Base-by-base conservation (phyloP, 2,888 invertebrate species). In the Xylophagus ater region DNA sequence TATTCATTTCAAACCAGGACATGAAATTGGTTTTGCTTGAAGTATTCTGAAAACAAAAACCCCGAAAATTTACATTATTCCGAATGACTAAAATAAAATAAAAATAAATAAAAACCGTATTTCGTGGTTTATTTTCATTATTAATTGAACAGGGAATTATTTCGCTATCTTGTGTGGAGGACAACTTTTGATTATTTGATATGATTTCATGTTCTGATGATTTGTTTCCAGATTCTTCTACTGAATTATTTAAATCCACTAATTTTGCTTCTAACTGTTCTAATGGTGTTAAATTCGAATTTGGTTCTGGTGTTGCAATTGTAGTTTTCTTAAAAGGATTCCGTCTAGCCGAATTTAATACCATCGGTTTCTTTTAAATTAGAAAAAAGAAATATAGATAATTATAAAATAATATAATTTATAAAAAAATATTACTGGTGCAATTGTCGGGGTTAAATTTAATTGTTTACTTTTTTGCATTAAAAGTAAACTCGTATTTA, bases 1-100 rank as follows among this genome's bases (percentile, higher is more conserved):
- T 76, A 52, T 76, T 73, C 41, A 71, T 68, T 2, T 67, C 61
- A 47, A 71, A 76, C 78, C 78, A 80, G 21, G 68, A 66, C 15
- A 72, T 60, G 51, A 78, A 78, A 69, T 65, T 20, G 60, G 59
- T 1, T 56, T 45, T 2, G 66, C 63, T n/a, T 48, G 62, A 60
- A 23, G 60, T 43, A 28, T 33, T 32, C 49, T 49, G 32, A 19
- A 36, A 14, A 40, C 17, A 23, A 23, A 30, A 31, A 41, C 19
- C 28, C 9, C 8, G 12, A 29, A 13, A 34, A 14, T 28, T 25
- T 12, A 14, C 4, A 34, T 20, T 29, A n/a, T 12, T n/a, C 10
- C 9, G 10, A 18, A 17, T 20, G 17, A 21, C 6, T 18, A 9
- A 17, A 33, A 17, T 5, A 18, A 28, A 28, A 32, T 12, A 39